phyloP scores from a whole-genome alignment of 35 echinoderm and acorn worm genomes.

The Amphiura filiformis region DNA sequence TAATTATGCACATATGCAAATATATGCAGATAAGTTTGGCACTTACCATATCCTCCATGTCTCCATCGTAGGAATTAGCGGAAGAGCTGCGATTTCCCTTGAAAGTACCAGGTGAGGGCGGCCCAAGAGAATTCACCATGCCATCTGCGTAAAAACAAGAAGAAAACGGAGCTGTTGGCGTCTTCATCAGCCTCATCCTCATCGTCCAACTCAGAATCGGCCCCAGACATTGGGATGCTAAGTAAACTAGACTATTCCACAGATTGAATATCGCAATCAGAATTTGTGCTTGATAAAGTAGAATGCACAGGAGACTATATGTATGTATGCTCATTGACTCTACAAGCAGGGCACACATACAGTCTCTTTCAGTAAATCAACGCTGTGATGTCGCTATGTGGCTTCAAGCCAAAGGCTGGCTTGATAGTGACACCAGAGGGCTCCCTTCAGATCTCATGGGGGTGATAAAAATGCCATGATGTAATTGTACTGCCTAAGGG shows the following conservation, averaged over 20 bases:
- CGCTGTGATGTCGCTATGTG: background rate
- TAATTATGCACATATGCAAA: background rate
- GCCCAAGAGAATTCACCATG: background rate
- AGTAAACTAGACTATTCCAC: background rate
- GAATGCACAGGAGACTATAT: background rate
- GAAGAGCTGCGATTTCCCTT: slow-evolving; percentile 12
- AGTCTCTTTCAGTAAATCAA: background rate
- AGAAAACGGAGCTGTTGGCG: background rate
- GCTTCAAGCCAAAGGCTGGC: background rate
- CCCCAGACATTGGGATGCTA: slow-evolving; percentile 2
- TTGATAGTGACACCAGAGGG: background rate
- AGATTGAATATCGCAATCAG: background rate
- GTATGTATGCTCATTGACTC: background rate
- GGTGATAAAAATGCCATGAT: background rate
- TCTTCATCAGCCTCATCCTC: background rate
- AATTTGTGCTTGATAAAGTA: background rate
- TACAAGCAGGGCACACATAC: background rate
- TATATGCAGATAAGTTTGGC: background rate
- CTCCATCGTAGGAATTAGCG: background rate
- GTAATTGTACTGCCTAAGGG: background rate
- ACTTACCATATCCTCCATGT: slow-evolving; percentile 3
- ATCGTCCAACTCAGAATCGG: slow-evolving; percentile 1
- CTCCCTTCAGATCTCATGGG: background rate
- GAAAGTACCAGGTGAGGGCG: background rate
- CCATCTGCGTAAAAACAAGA: background rate